These are phyloP conservation scores for Schlechtendalia chinensis DNA, from an alignment of 1,140 invertebrate genomes.

Conservation along the genomic window DNA sequence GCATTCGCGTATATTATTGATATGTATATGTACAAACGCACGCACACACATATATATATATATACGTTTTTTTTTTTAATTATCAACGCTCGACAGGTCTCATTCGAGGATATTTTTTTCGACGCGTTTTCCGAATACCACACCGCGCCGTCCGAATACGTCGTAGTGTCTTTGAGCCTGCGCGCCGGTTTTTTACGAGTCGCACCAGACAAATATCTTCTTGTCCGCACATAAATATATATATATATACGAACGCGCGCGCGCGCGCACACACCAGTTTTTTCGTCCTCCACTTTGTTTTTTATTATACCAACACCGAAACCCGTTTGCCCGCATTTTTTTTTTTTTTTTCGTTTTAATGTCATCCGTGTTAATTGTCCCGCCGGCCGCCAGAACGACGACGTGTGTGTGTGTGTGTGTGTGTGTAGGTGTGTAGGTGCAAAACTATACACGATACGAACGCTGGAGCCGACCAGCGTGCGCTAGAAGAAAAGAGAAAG, in stretches of 20 bases:
- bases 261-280: neutral
- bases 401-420: neutral
- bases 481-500: neutral
- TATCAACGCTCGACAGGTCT: slow-evolving; percentile 17
- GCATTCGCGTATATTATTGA: neutral
- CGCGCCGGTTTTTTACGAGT: slow-evolving; percentile 11
- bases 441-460: slow-evolving; percentile 10
- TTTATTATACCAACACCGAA: slow-evolving; percentile 44
- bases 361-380: slow-evolving; percentile 47
- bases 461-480: no score
- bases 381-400: neutral
- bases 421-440: neutral
- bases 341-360: slow-evolving; percentile 31
- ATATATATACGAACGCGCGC: neutral
- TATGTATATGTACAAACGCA: no score
- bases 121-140: slow-evolving; percentile 32
- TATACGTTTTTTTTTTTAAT: slow-evolving; percentile 12
- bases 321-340: slow-evolving; percentile 45
- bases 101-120: slow-evolving; percentile 17
- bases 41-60: no score
- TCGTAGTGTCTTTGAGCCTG: neutral
- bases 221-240: neutral
- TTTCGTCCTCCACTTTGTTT: slow-evolving; percentile 7
- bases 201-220: slow-evolving; percentile 22
- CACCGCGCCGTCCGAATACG: no score